Base-by-base conservation (phyloP, 2,888 invertebrate genomes). In the Girardia tigrina region DNA sequence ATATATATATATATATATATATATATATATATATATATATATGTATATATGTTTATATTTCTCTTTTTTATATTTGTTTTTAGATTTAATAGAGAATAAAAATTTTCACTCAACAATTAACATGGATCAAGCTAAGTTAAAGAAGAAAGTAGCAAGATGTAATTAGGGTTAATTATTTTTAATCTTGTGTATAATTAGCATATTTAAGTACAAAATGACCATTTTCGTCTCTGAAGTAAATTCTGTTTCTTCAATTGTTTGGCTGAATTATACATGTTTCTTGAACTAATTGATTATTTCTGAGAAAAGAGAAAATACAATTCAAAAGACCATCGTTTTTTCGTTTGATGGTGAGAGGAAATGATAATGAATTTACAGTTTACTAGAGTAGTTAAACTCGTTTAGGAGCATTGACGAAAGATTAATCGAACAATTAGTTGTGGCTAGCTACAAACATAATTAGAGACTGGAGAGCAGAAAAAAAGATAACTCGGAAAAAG, bases 181-280 rank as follows among this genome's bases (percentile, higher is more conserved):
- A 56, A 56, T 56, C 56, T 56, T 56, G 56, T 56, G n/a, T 20
- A 56, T 56, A 56, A 56, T 56, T 56, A 56, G 56, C 56, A 56
- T 56, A 56, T 56, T 56, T 56, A 56, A 56, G 56, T 56, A 56
- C 56, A 56, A 56, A 56, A 56, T 56, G 56, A 56, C 56, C 56
- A 56, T 56, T 56, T 56, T 56, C n/a, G 56, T 56, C 56, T 56
- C 56, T 56, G 56, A 56, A 56, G 56, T 56, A n/a, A 56, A 56
- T 56, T 56, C n/a, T 56, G 56, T 56, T 56, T 56, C 56, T 56
- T 23, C 8, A 56, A 56, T 56, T 56, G 56, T 56, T 56, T 56
- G 56, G 56, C 56, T 56, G 56, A 56, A 56, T 56, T 56, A 56
- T 56, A 56, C 56, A 56, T 56, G 56, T 56, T 56, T 56, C 56